phyloP scores from a whole-genome alignment of 2,113 vertebrate species.

The Plecotus auritus region DNA sequence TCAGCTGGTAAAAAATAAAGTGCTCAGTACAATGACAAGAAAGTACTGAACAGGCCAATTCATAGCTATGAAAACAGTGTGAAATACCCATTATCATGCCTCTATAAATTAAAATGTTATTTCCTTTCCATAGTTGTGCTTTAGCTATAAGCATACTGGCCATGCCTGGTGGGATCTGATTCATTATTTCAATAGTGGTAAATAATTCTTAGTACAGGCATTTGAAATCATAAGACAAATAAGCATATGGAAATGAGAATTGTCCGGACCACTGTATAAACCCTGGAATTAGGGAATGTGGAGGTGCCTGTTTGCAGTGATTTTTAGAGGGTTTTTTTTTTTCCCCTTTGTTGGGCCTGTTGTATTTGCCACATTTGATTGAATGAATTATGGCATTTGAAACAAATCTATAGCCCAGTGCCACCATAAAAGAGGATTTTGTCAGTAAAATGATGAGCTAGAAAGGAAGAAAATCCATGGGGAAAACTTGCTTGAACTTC shows the following conservation, averaged over 20 bases:
- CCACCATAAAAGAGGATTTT: neutral
- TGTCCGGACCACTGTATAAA: neutral
- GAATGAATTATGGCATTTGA: neutral
- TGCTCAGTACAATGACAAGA: neutral
- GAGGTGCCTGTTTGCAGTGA: neutral
- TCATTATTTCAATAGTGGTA: neutral
- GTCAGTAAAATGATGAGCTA: neutral
- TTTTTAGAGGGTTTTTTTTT: neutral
- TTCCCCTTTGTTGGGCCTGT: neutral
- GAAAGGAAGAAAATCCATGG: neutral
- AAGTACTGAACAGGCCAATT: neutral
- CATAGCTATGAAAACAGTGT: neutral
- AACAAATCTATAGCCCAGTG: neutral
- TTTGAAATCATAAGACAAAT: neutral
- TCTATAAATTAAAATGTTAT: slow-evolving; percentile 36
- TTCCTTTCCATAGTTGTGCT: neutral
- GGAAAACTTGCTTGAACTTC: neutral
- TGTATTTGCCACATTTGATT: neutral
- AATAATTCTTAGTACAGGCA: neutral
- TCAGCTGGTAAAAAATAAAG: neutral
- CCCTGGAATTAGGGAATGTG: neutral
- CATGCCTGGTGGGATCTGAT: neutral
- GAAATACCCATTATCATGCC: neutral
- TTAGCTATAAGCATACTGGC: neutral
- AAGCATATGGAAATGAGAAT: neutral